phyloP scores from a whole-genome alignment of 2,797 vertebrate genomes.

The Heteromormyrus szaboi region DNA sequence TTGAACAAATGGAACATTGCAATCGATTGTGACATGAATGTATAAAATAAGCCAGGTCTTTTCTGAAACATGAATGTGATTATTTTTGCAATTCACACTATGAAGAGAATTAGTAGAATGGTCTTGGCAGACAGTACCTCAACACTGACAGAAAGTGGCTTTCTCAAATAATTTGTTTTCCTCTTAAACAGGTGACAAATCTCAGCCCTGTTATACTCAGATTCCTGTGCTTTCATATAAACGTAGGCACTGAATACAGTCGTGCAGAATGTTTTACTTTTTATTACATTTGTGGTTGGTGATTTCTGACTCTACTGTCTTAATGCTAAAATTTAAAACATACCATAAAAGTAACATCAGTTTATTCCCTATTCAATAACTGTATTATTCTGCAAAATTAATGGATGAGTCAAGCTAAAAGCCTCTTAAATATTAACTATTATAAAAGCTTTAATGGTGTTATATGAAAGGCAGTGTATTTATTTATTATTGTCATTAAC shows the following conservation, averaged over 20 bases:
- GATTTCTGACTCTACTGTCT: background rate
- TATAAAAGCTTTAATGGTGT: background rate
- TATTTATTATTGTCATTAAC: background rate
- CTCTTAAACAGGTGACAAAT: background rate
- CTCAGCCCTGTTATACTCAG: background rate
- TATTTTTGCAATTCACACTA: constrained; percentile 6
- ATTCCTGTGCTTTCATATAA: background rate
- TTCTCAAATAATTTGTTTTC: constrained; percentile 6
- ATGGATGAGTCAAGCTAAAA: background rate
- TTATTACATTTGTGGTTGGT: background rate
- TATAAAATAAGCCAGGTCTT: background rate
- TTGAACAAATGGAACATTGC: background rate
- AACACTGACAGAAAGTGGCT: background rate
- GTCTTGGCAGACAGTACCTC: background rate
- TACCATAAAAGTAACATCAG: background rate
- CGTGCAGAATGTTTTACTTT: background rate
- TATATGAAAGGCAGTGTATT: background rate
- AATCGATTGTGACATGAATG: constrained; percentile 2
- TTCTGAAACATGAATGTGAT: background rate
- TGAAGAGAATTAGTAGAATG: constrained; percentile 4
- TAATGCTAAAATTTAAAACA: background rate
- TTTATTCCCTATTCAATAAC: background rate
- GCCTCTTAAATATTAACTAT: background rate
- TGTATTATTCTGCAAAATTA: background rate
- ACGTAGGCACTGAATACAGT: background rate